phyloP scores from a whole-genome alignment of 2,888 invertebrate species.

The Meiosimyza decipiens region DNA sequence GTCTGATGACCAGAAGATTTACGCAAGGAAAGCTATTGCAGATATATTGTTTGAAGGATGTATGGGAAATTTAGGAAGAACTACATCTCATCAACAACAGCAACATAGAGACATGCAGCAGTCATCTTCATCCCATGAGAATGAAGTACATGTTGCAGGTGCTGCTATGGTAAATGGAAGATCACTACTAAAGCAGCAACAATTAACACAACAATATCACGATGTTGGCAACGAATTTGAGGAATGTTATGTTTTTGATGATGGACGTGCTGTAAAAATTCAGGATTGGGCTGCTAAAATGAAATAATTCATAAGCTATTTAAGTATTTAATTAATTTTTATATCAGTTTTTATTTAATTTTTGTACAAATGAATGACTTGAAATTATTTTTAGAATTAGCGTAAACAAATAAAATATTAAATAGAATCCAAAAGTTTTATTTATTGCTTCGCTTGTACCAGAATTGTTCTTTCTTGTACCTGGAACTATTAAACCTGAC shows the following conservation, averaged over 20 bases:
- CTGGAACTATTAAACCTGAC: too few relatives aligned
- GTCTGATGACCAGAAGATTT: conserved; percentile 54
- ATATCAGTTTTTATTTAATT: neutral
- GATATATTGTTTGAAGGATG: conserved; percentile 61
- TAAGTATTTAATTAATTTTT: neutral
- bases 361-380: neutral
- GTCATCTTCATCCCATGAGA: too few relatives aligned
- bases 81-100: neutral
- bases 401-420: too few relatives aligned
- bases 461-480: too few relatives aligned
- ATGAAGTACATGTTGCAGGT: neutral
- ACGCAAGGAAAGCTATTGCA: conserved; percentile 59
- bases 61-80: conserved; percentile 55
- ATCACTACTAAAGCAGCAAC: conserved; percentile 4
- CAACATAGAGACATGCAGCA: neutral
- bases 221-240: conserved; percentile 17
- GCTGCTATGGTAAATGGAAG: neutral
- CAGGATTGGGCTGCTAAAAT: conserved; percentile 24
- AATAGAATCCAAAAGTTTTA: too few relatives aligned
- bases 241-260: conserved; percentile 32
- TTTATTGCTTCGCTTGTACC: too few relatives aligned
- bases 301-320: neutral
- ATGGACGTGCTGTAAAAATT: conserved; percentile 29
- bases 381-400: neutral
- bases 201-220: neutral